These are phyloP conservation scores for Blera fallax DNA, from an alignment of 2,888 invertebrate genomes.

Conservation along the genomic window DNA sequence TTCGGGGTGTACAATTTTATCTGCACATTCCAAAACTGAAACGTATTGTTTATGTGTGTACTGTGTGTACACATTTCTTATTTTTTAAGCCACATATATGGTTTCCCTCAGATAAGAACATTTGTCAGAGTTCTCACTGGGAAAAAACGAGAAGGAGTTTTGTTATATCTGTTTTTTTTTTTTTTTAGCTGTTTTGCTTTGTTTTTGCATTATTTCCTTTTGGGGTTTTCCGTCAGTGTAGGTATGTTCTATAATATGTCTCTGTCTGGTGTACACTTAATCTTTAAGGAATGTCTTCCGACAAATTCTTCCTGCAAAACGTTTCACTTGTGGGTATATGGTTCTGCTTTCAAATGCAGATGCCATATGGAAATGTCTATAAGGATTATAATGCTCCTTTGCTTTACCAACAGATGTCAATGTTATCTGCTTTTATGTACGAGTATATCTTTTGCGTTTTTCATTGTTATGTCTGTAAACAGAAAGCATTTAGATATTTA, in stretches of 20 bases:
- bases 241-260: conserved; percentile 42
- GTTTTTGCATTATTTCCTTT: conserved; percentile 38
- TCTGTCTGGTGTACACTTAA: conserved; percentile 27
- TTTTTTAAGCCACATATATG: conserved; percentile 49
- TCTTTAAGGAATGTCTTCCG: conserved; percentile 33
- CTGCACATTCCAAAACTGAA: conserved; percentile 31
- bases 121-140: conserved; percentile 47
- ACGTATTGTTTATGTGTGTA: conserved; percentile 4
- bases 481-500: not conserved
- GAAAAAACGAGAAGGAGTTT: not conserved
- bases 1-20: conserved; percentile 10
- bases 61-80: conserved; percentile 19
- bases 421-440: conserved; percentile 17
- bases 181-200: conserved; percentile 23
- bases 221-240: not conserved
- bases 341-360: conserved; percentile 23
- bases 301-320: conserved; percentile 2
- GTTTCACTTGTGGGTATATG: not conserved
- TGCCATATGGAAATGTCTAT: conserved; percentile 12
- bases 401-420: conserved; percentile 44
- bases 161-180: not conserved
- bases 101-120: conserved; percentile 45
- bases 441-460: not conserved
- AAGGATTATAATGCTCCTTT: conserved; percentile 35
- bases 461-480: not conserved